Conservation (phyloP, 1,140 invertebrate genomes). For the Schlechtendalia chinensis region DNA sequence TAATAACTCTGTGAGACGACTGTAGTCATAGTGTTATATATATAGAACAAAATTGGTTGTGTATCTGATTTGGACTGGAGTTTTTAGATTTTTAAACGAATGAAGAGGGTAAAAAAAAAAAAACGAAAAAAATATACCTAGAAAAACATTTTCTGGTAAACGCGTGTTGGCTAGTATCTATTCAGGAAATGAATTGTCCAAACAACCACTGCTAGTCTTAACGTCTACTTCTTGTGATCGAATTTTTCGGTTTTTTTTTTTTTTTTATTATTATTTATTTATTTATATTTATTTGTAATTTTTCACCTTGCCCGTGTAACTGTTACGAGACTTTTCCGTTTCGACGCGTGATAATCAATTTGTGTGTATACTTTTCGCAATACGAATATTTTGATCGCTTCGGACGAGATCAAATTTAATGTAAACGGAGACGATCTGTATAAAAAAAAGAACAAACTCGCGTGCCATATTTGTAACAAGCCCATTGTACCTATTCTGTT, state of each 20-base stretch:
- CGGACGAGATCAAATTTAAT: slow-evolving; percentile 8
- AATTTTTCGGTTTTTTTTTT: slow-evolving; percentile 17
- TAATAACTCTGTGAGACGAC: neutral
- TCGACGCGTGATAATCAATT: neutral
- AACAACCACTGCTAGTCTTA: slow-evolving; percentile 34
- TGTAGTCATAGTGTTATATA: neutral
- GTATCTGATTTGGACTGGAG: neutral
- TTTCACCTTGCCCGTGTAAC: neutral
- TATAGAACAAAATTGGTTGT: slow-evolving; percentile 9
- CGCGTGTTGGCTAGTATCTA: neutral
- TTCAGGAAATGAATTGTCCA: neutral
- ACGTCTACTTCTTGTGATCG: slow-evolving; percentile 13
- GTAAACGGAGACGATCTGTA: slow-evolving; percentile 1
- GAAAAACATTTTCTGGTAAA: neutral
- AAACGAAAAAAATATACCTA: neutral
- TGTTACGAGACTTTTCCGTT: neutral
- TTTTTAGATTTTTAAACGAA: no score
- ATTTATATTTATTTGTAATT: slow-evolving; percentile 27
- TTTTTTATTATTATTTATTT: no score
- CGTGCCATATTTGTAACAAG: slow-evolving; percentile 31
- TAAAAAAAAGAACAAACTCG: no score
- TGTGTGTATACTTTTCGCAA: neutral
- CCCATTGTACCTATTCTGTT: slow-evolving; percentile 13
- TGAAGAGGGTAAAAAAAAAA: no score
- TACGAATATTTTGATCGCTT: neutral